These are phyloP conservation scores for Semibalanus balanoides DNA, from an alignment of 1,140 invertebrate species.

Conservation along the genomic window DNA sequence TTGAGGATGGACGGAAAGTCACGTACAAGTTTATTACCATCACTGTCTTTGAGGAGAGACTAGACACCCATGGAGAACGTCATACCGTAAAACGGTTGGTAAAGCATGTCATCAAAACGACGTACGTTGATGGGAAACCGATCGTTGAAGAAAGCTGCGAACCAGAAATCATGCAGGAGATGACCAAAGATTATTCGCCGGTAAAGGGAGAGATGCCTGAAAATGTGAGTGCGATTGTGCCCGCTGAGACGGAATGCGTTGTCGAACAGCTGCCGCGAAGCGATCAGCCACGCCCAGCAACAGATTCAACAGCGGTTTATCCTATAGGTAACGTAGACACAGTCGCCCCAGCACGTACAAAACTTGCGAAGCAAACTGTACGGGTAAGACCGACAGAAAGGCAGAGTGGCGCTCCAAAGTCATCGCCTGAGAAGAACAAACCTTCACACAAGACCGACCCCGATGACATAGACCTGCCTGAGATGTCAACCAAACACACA, in stretches of 20 bases:
- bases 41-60: not conserved
- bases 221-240: no score
- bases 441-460: not conserved
- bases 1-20: not conserved
- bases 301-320: no score
- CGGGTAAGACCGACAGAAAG: not conserved
- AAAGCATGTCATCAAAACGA: not conserved
- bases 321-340: no score
- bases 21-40: not conserved
- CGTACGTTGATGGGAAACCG: not conserved
- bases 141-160: not conserved
- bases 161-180: not conserved
- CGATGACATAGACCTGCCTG: not conserved
- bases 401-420: not conserved
- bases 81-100: not conserved
- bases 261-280: no score
- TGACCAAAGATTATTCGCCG: not conserved
- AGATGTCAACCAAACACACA: not conserved
- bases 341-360: no score
- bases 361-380: no score
- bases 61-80: not conserved
- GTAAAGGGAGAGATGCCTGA: no score
- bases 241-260: no score
- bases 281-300: no score
- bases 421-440: not conserved